A percentile compares a stretch with the other conserved stretches of the same genome.
Evolutionary conservation across 1,140 invertebrate species (phyloP).

Genomic region (Drosophila micromelanica): DNA sequence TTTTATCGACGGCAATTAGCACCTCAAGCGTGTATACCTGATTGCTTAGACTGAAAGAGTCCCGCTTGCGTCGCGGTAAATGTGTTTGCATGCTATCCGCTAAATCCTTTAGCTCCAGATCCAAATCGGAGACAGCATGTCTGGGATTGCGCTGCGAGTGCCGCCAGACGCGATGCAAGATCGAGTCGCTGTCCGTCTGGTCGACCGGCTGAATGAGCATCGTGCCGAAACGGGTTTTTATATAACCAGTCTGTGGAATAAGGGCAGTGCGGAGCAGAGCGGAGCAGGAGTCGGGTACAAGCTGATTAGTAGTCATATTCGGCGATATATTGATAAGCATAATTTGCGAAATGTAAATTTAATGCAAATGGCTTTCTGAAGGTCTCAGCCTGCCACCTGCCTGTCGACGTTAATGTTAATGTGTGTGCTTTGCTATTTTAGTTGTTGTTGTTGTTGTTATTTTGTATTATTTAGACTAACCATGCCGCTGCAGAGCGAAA

Average conservation of each 20-base stretch:
- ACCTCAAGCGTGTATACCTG: slow-evolving; percentile 91
- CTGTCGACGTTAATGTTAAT: slow-evolving; percentile 4
- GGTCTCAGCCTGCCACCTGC: slow-evolving; percentile 50
- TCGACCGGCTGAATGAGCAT: slow-evolving; percentile 88
- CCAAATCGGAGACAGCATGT: slow-evolving; percentile 74
- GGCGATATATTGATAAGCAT: slow-evolving; percentile 70
- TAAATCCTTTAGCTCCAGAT: slow-evolving; percentile 65
- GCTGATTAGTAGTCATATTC: slow-evolving; percentile 76
- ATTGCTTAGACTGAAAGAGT: slow-evolving; percentile 60
- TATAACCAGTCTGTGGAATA: slow-evolving; percentile 87
- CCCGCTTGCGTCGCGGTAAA: slow-evolving; percentile 78
- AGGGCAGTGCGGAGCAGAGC: slow-evolving; percentile 19
- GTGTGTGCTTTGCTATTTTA: neutral
- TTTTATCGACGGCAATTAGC: slow-evolving; percentile 91
- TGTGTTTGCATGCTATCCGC: slow-evolving; percentile 60
- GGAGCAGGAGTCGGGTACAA: slow-evolving; percentile 20
- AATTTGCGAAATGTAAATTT: slow-evolving; percentile 66
- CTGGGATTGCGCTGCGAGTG: slow-evolving; percentile 74
- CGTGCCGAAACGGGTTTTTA: slow-evolving; percentile 87
- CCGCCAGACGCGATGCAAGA: slow-evolving; percentile 79
- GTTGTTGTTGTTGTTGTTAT: neutral
- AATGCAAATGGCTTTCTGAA: slow-evolving; percentile 60
- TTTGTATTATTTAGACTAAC: slow-evolving; percentile 76
- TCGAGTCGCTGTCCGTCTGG: slow-evolving; percentile 78
- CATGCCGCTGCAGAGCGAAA: slow-evolving; percentile 92